Conservation (phyloP, 2,888 invertebrate genomes). For the Tipula unca region DNA sequence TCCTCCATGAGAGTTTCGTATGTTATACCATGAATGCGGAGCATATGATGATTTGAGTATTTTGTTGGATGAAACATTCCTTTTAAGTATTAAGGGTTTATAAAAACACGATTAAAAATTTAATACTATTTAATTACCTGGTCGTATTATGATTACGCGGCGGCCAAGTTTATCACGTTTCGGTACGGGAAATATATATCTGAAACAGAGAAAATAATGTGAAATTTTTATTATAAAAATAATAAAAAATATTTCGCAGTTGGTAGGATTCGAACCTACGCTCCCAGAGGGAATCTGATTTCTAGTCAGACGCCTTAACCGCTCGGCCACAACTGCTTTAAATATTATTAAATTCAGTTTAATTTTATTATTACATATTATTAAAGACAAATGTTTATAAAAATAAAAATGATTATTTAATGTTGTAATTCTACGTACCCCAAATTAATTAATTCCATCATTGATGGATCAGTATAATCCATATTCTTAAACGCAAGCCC, state of each 20-base stretch:
- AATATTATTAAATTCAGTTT: background rate
- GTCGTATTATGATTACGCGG: conserved; percentile 65
- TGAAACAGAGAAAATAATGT: background rate
- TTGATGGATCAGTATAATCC: conserved; percentile 59
- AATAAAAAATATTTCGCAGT: conserved; percentile 31
- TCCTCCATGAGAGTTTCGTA: conserved; percentile 75
- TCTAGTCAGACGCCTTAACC: conserved; percentile 44
- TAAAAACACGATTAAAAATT: background rate
- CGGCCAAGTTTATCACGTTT: conserved; percentile 64
- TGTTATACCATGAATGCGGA: conserved; percentile 64
- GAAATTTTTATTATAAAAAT: background rate
- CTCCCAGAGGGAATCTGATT: conserved; percentile 44
- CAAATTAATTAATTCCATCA: conserved; percentile 60
- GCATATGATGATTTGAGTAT: conserved; percentile 69
- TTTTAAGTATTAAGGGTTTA: conserved; percentile 30
- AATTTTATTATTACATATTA: no score
- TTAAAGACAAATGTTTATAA: no score
- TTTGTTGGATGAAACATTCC: conserved; percentile 71
- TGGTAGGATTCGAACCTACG: conserved; percentile 43
- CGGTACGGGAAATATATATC: conserved; percentile 63
- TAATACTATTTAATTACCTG: conserved; percentile 47
- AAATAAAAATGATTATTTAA: background rate
- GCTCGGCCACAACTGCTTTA: conserved; percentile 42
- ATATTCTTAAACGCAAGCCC: conserved; percentile 66
- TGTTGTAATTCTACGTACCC: conserved; percentile 45